Base-by-base conservation (phyloP, 2,113 vertebrate species). In the Prionailurus bengalensis region DNA sequence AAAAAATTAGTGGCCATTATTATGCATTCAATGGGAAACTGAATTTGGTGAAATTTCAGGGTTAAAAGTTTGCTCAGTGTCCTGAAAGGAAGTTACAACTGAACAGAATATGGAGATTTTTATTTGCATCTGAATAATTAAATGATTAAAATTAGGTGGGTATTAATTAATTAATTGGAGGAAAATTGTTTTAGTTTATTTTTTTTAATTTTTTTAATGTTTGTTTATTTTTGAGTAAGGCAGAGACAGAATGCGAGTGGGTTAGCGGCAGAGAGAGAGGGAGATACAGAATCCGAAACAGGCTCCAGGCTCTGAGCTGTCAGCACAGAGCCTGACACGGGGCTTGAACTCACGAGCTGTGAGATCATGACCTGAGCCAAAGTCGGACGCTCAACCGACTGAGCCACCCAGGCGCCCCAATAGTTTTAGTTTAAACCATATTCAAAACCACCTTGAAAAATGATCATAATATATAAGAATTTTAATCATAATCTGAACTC, bases 401-500 rank as follows among this genome's bases (percentile, higher is more conserved):
- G 45, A 45, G 45, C 8, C 45, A 45, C 45, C 45, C 45, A 45
- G 45, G 45, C 1, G 1, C 45, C 45, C 45, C 45, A 91, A 51
- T 15, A 31, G 2, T 1, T 66, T 80, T 70, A 17, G 21, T 7
- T 83, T 76, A 90, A 91, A 88, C n/a, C 74, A 14, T 81, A 51
- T 42, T 53, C 4, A 74, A 39, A 1, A n/a, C 4, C 1, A 42
- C 1, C 1, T 11, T 78, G 33, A 0, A 16, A 53, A 68, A 31
- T 89, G 80, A 91, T 84, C 12, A 33, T 85, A 73, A 29, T 51
- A 45, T 31, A 8, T n/a, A 21, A 4, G 0, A 73, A 27, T 21
- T 3, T 86, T 76, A 61, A n/a, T 87, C 53, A 81, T 89, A 76
- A 48, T 53, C 0, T 91, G 68, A 97, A 53, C 17, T 86, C 36